Percentiles rank a stretch among this genome's conserved stretches.
Conservation (phyloP, 2,797 vertebrate species). For the Trachops cirrhosus region DNA sequence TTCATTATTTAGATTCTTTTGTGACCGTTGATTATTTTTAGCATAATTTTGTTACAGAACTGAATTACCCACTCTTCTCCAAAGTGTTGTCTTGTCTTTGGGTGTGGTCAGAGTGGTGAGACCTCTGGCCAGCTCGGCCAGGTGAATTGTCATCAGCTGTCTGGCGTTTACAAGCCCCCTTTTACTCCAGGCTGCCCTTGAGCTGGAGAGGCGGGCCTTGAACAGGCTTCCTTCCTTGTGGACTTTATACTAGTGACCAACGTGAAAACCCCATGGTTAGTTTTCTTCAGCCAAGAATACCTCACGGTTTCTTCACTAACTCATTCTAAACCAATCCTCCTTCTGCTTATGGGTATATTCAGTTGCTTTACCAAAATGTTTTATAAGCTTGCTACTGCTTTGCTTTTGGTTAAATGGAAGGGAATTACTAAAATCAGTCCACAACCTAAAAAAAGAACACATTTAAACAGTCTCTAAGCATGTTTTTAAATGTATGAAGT, state of each 20-base stretch:
- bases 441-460: constrained; percentile 36
- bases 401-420: constrained; percentile 23
- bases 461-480: neutral
- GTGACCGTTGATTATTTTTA: neutral
- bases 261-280: neutral
- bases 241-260: neutral
- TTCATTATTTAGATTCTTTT: neutral
- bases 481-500: constrained; percentile 29
- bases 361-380: constrained; percentile 27
- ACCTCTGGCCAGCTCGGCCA: neutral
- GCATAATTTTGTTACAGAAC: neutral
- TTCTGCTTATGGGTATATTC: neutral
- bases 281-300: neutral
- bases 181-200: neutral
- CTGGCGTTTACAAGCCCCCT: neutral
- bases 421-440: constrained; percentile 5
- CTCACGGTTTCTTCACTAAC: neutral
- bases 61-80: neutral
- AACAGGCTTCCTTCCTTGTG: neutral
- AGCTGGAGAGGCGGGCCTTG: neutral
- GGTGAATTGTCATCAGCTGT: neutral
- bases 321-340: neutral
- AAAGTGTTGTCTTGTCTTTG: neutral
- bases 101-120: neutral
- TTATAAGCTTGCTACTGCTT: constrained; percentile 5